These are phyloP conservation scores for Syndactyla subalaris DNA, from an alignment of 2,797 vertebrate genomes.

Conservation along the genomic window DNA sequence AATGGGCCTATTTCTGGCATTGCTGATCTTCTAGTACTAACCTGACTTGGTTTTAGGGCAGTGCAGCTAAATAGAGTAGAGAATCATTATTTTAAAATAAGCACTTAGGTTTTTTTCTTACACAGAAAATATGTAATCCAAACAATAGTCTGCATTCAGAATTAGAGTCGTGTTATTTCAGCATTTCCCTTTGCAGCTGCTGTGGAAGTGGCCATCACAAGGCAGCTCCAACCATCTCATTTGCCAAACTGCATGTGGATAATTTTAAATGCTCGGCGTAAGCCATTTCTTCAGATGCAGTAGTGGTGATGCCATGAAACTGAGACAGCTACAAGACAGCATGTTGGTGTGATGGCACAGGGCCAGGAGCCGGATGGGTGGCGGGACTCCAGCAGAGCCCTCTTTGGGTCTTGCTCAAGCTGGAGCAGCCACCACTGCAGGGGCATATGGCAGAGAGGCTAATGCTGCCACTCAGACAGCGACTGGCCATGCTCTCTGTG, in stretches of 20 bases:
- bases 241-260: not conserved
- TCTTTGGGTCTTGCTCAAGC: not conserved
- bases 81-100: not conserved
- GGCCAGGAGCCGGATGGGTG: no score
- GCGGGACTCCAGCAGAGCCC: not conserved
- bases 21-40: not conserved
- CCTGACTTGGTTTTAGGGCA: not conserved
- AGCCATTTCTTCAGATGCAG: not conserved
- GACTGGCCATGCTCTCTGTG: rapidly evolving
- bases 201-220: not conserved
- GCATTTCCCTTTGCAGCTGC: not conserved
- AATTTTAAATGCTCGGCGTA: not conserved
- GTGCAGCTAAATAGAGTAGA: not conserved
- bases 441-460: rapidly evolving
- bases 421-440: rapidly evolving
- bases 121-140: not conserved
- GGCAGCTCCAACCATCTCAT: not conserved
- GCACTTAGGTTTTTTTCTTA: not conserved
- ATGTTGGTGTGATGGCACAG: rapidly evolving
- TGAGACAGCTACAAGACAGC: not conserved
- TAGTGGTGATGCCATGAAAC: not conserved
- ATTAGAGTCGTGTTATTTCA: not conserved
- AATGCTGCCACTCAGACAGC: not conserved
- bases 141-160: not conserved
- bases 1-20: not conserved